These are phyloP conservation scores for Antheraea mylitta DNA, from an alignment of 1,140 invertebrate genomes.

Conservation along the genomic window DNA sequence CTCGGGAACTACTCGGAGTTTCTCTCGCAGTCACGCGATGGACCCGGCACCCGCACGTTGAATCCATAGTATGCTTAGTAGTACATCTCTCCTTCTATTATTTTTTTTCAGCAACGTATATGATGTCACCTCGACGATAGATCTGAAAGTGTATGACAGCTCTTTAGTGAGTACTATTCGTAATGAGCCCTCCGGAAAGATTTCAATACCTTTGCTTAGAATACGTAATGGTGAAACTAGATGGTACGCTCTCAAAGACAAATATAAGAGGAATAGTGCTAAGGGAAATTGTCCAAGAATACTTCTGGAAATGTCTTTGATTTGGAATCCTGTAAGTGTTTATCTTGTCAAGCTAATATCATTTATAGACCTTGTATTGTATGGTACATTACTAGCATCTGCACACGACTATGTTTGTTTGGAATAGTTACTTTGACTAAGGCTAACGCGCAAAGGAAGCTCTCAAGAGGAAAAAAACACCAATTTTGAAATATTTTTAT, in stretches of 20 bases:
- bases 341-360: not conserved
- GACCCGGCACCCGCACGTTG: too few species aligned
- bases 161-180: slow-evolving; percentile 58
- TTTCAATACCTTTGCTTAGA: slow-evolving; percentile 58
- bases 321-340: slow-evolving; percentile 58
- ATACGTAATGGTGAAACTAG: slow-evolving; percentile 44
- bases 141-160: slow-evolving; percentile 87
- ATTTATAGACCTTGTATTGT: too few species aligned
- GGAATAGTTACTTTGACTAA: too few species aligned
- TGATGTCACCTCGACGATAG: slow-evolving; percentile 97
- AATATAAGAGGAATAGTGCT: slow-evolving; percentile 43
- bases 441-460: too few species aligned
- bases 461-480: too few species aligned
- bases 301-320: slow-evolving; percentile 54
- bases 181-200: slow-evolving; percentile 86
- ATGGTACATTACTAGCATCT: too few species aligned
- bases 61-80: too few species aligned
- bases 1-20: too few species aligned
- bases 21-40: too few species aligned
- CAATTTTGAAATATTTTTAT: too few species aligned
- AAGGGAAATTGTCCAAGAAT: slow-evolving; percentile 75
- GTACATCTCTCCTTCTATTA: too few species aligned
- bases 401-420: too few species aligned
- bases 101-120: slow-evolving; percentile 89
- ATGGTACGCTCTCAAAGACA: slow-evolving; percentile 63